Base-by-base conservation (phyloP, 2,888 invertebrate genomes). In the Drosophila neutralis region DNA sequence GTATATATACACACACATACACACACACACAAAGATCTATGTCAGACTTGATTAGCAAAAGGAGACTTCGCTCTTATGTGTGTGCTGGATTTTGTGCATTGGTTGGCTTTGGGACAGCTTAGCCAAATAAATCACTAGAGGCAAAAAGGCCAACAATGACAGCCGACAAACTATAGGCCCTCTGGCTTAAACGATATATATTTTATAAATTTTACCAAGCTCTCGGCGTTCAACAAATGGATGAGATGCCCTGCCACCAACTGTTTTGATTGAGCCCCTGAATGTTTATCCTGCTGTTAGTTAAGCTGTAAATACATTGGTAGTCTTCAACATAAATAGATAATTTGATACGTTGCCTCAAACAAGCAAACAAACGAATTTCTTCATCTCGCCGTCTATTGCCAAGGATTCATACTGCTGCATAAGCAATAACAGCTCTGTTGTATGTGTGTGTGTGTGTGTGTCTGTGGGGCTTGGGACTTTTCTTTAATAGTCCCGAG, bases 251-350 rank as follows among this genome's bases (percentile, higher is more conserved):
- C 72, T 69, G 83, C 69, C 67, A 72, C 62, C 71, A 70, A 75
- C 74, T 59, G 73, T 78, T 76, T 87, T 85, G 85, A 87, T 84
- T 87, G 84, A 84, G 79, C 71, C 60, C 33, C 71, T 27, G 49
- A 73, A 71, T 80, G 78, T 83, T 89, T 89, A 89, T 86, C 81
- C 89, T 72, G 83, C 83, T 89, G 83, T 83, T 83, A 80, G 83
- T 76, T 89, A 89, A 86, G 87, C 87, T 80, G 77, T 73, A 81
- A 85, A 85, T 84, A 78, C 78, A 80, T 80, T 57, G 75, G 63
- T 59, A 71, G 80, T 58, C 80, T 42, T 42, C 57, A 45, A 62
- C 65, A 69, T 76, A 78, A 83, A 81, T 87, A 89, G 81, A 84
- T 80, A 89, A 87, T 89, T 83, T 89, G 84, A 89, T 75, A 83